Evolutionary conservation across 2,113 vertebrate species (phyloP), one percentile per base, ranked within the genome.

Genomic region (Labrus mixtus): DNA sequence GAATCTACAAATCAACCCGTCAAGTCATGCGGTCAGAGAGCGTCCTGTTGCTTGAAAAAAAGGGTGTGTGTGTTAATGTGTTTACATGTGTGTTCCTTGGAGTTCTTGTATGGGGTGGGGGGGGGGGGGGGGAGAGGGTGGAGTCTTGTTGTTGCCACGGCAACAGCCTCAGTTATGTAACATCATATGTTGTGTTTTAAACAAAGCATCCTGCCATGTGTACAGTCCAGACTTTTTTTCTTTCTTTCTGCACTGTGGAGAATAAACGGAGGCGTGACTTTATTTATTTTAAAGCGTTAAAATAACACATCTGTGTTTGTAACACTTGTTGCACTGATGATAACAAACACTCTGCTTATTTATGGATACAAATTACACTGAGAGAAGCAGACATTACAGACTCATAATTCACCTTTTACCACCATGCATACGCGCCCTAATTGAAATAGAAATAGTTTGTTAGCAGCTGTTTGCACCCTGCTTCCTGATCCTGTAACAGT

Each of bases 161-260:
- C 84, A 92, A 94, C 92, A 87, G 81, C 68, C 83, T 90, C 67
- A 4, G 91, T 95, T 94, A 94, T 89, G 89, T 92, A 95, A 94
- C 89, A 88, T 86, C 74, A 86, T 85, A 80, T 71, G 82, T 66
- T 71, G 78, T 43, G 36, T 85, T 75, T 88, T 93, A 93, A 94
- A 94, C 93, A 93, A 86, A 92, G 78, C 79, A 59, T 54, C 65
- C 57, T 58, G 74, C 68, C 20, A 48, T 55, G 75, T 84, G 76
- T 48, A 33, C 68, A 58, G 58, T 10, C 64, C 66, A 11, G 41
- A 33, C 79, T 70, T 33, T 33, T 29, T 29, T 39, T 8, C 8
- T 41, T 10, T 3, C 39, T 41, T 63, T 65, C 43, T 61, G 43
- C 33, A 48, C n/a, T 8, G 11, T 11, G 39, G 9, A 41, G 23